Evolutionary conservation across 2,888 invertebrate genomes (phyloP), one percentile per base, ranked within the genome.

Genomic region (Aphidoletes aphidimyza): DNA sequence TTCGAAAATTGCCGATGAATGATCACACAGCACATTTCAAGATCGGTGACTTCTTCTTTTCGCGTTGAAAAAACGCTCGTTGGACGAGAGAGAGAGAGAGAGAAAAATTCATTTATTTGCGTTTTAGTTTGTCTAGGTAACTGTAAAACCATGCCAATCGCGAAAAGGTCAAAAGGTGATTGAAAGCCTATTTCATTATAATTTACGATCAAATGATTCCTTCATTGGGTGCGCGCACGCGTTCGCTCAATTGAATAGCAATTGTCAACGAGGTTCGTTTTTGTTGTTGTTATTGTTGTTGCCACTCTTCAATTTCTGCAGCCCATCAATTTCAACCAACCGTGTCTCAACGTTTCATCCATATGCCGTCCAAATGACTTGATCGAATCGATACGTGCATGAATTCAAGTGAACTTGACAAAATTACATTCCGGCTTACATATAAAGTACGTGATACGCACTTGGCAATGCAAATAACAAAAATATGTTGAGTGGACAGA

Each of bases 121-220:
- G 69, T 69, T 69, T 69, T 30, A 30, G 8, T 54, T 22, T 54
- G 6, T 22, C 2, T 54, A 1, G 54, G 54, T 54, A 54, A 54
- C 54, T n/a, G 54, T 54, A 54, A 54, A 69, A 69, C 69, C 19
- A 69, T 69, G 54, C 54, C 54, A 26, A 54, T 54, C 54, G 11
- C 54, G 19, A 26, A n/a, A 69, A 69, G 69, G 69, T 69, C 30
- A 69, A 30, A n/a, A 69, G 69, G 69, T 69, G 69, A 2, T 30
- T 34, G 30, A 26, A 69, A 30, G 69, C 30, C 69, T 69, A 69
- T 69, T 30, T 30, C 69, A 69, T 69, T 69, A 69, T 69, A 69
- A 69, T 30, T 69, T 69, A 69, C 69, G 69, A 69, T 69, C n/a
- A 69, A 69, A 69, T 30, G 69, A 69, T 69, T 69, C n/a, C 69